Base-by-base conservation (phyloP, 2,888 invertebrate genomes). In the Epiblema foenella region DNA sequence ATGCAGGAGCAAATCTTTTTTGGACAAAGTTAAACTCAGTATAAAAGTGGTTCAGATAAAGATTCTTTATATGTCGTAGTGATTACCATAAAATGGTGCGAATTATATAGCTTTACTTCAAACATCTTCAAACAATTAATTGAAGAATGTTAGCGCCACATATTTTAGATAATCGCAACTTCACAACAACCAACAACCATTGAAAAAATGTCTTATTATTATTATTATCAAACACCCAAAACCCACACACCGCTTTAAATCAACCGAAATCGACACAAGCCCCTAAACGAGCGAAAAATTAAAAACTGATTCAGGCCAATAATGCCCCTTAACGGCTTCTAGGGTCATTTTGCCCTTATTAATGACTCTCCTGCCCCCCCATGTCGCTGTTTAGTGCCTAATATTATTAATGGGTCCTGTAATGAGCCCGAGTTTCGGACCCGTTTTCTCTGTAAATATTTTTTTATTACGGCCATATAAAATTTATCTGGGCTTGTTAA, bases 241-340 rank as follows among this genome's bases (percentile, higher is more conserved):
- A 46, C 46, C 29, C 29, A 65, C n/a, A 65, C 24, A 17, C 24
- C 56, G n/a, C 59, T 51, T 51, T 60, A 71, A 71, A 71, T 71
- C 67, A 66, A n/a, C 54, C 20, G 39, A n/a, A 67, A 62, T 71
- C 59, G 66, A 67, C 70, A 66, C 56, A 60, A 54, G 49, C 54
- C 69, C 18, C 11, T 29, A 20, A 69, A 67, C 62, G 66, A 17
- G 49, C 49, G 67, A 68, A 72, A 72, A 72, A 72, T 72, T 72
- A 73, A 73, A 70, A 73, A 70, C 66, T 66, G 73, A 74, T 74
- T 74, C 70, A 54, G 65, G 33, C 69, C 67, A 66, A 68, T 70
- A 65, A 68, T 66, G 57, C 69, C 68, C 63, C 51, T 63, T 64
- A 72, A 68, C 63, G 57, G 52, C 20, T 63, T 42, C 49, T 37